Percentiles rank a stretch among this genome's conserved stretches.
Conservation (phyloP, 2,113 vertebrate genomes). For the Boleophthalmus pectinirostris region DNA sequence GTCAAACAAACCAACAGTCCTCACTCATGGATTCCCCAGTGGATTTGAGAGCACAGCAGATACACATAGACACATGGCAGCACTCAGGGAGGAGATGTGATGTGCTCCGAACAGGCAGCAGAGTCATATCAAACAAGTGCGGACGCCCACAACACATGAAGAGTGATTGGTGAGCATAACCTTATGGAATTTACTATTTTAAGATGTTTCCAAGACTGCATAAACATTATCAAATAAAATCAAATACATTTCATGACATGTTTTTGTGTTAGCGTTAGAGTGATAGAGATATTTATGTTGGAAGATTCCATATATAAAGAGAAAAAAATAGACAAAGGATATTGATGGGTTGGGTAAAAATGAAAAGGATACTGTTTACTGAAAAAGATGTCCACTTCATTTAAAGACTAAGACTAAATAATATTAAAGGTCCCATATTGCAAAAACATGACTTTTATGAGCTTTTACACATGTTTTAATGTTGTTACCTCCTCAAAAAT, state of each 20-base stretch:
- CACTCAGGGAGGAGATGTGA: conserved; percentile 52
- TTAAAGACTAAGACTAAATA: too few relatives aligned
- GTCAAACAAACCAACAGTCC: conserved; percentile 76
- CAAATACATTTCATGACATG: neutral
- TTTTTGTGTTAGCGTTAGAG: neutral
- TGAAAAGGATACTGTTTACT: too few relatives aligned
- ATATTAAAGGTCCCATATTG: too few relatives aligned
- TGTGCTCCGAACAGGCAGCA: conserved; percentile 38
- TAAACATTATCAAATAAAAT: neutral
- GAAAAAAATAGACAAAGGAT: too few relatives aligned
- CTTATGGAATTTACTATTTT: neutral
- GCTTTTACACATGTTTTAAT: too few relatives aligned
- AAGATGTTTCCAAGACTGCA: neutral
- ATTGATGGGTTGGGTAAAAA: too few relatives aligned
- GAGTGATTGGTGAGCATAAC: conserved; percentile 8
- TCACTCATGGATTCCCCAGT: conserved; percentile 73
- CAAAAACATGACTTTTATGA: too few relatives aligned
- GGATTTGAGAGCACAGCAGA: conserved; percentile 62
- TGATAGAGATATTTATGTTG: neutral
- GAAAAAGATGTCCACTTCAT: too few relatives aligned
- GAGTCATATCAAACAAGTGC: conserved; percentile 52
- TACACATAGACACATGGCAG: conserved; percentile 27
- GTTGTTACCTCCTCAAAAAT: too few relatives aligned
- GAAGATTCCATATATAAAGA: neutral
- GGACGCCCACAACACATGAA: conserved; percentile 25